Percentiles rank a stretch among this genome's conserved stretches.
These are phyloP conservation scores for Xylocopa sonorina DNA, from an alignment of 1,140 invertebrate species.

Conservation along the genomic window DNA sequence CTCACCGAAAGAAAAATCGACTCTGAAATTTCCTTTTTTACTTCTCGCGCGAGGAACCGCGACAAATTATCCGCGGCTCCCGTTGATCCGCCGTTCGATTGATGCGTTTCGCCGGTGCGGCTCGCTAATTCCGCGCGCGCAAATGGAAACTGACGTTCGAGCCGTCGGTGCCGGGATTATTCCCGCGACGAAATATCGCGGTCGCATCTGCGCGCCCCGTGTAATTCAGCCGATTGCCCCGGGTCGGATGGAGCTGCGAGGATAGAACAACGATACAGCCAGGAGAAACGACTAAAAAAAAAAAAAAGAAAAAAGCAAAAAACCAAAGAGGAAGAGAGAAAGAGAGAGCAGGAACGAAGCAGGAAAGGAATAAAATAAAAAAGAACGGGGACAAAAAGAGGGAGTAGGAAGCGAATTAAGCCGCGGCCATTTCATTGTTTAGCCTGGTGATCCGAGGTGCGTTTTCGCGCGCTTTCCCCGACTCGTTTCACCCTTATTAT, in stretches of 20 bases:
- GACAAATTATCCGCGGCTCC: conserved; percentile 19
- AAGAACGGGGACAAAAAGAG: too few species aligned
- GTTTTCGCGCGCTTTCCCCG: conserved; percentile 20
- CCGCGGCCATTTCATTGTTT: conserved; percentile 27
- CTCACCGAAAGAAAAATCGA: neutral
- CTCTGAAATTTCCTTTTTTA: conserved; percentile 22
- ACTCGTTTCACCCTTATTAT: conserved; percentile 36
- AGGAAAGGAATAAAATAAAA: neutral
- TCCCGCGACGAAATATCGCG: conserved; percentile 55
- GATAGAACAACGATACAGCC: conserved; percentile 16
- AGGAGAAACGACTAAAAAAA: neutral
- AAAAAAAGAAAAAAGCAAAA: neutral
- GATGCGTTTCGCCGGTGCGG: neutral
- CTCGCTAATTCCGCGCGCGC: conserved; percentile 38
- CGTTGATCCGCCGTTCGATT: neutral
- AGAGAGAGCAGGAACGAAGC: too few species aligned
- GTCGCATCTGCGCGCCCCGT: conserved; percentile 34
- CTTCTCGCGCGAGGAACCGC: neutral
- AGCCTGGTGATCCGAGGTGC: conserved; percentile 21
- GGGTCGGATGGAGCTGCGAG: conserved; percentile 35
- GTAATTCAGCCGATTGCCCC: conserved; percentile 56
- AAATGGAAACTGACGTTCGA: conserved; percentile 62
- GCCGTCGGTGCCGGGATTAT: conserved; percentile 31
- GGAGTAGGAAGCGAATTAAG: conserved; percentile 48
- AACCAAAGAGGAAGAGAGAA: too few species aligned